Base-by-base conservation (phyloP, 2,888 invertebrate genomes). In the Megaustenia siamemsis region DNA sequence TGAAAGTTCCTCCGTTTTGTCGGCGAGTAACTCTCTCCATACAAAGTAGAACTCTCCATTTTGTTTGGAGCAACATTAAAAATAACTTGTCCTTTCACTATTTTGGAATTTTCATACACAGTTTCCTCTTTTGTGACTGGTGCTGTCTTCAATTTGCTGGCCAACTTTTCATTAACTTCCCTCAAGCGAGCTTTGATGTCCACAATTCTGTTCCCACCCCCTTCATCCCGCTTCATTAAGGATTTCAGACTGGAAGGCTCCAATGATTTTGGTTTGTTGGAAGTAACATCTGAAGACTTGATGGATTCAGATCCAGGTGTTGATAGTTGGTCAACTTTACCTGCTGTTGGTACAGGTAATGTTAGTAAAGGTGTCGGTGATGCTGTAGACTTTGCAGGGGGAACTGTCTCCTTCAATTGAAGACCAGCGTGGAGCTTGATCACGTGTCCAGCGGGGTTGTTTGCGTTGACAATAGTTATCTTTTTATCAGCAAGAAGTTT, bases 401-500 rank as follows among this genome's bases (percentile, higher is more conserved):
- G 21, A 45, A 18, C 18, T n/a, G 78, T 43, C 18, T 79, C 73
- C 40, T 85, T 85, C 68, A 85, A 56, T 77, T 87, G 87, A 3
- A 87, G 43, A 5, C 87, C 87, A 1, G 87, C 76, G 77, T 86
- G 83, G 18, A 87, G 84, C 32, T 83, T 81, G n/a, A 87, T 76
- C 45, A 86, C 71, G 60, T 87, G 82, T 0, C 87, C 87, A 4
- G 81, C 82, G 35, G 82, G 21, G 63, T 77, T 77, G 45, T 76
- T 82, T 66, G 85, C 56, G 28, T 78, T 56, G 60, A 87, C 53
- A 43, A 87, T 79, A 12, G 81, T 85, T 18, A 87, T 79, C 56
- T 86, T 87, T 40, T 87, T 87, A 79, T 87, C 79, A 12, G 86
- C 86, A 38, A 87, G 45, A 32, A 87, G 86, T n/a, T 86, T 84